Percentiles rank a stretch among this genome's conserved stretches.
Conservation (phyloP, 2,888 invertebrate genomes). For the Marasmarcha lunaedactyla region DNA sequence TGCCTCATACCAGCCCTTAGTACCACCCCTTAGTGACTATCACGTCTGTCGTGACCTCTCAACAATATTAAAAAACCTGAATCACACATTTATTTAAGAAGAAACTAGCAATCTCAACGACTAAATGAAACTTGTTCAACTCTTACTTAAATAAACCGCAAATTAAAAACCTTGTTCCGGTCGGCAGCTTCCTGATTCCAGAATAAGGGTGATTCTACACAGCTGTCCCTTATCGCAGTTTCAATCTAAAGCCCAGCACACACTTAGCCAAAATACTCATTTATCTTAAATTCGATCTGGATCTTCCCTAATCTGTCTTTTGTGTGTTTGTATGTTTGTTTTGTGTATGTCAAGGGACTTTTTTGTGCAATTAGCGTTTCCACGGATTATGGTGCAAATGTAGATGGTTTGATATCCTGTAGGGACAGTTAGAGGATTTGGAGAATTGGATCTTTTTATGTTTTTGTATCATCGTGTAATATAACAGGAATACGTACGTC, state of each 20-base stretch:
- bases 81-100: too few species aligned
- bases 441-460: slow-evolving; percentile 25
- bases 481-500: too few species aligned
- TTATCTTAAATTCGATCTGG: slow-evolving; percentile 66
- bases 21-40: too few species aligned
- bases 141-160: too few species aligned
- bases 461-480: too few species aligned
- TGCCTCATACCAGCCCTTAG: too few species aligned
- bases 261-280: slow-evolving; percentile 63
- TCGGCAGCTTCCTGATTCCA: slow-evolving; percentile 23
- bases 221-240: slow-evolving; percentile 52
- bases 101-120: too few species aligned
- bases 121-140: too few species aligned
- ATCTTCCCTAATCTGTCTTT: slow-evolving; percentile 63
- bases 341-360: slow-evolving; percentile 39
- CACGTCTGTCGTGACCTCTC: too few species aligned
- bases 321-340: slow-evolving; percentile 49
- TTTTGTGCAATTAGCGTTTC: slow-evolving; percentile 60
- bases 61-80: too few species aligned
- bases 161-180: background rate
- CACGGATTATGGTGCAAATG: slow-evolving; percentile 47
- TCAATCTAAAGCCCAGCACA: slow-evolving; percentile 55
- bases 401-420: slow-evolving; percentile 19
- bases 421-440: slow-evolving; percentile 23
- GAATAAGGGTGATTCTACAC: slow-evolving; percentile 33